Evolutionary conservation across 2,113 vertebrate species (phyloP), one percentile per base, ranked within the genome.

Genomic region (Redunca redunca): DNA sequence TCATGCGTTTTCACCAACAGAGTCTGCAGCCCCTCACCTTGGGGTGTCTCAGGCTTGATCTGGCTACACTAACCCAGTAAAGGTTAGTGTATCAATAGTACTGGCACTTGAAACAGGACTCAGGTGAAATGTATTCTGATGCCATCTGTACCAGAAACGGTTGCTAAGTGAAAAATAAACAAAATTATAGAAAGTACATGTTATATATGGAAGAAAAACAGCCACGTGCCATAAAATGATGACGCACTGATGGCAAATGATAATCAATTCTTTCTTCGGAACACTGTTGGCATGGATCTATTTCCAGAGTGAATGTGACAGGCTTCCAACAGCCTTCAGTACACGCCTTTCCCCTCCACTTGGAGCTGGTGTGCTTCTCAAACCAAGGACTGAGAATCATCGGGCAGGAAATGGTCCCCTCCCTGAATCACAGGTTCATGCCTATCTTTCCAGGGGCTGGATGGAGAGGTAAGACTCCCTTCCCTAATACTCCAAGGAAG

Each of bases 11-110:
- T 52, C 55, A 71, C 82, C 40, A 7, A 2, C 0, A 10, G 4
- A 58, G 15, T 25, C 26, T 80, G 43, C 15, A 5, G 9, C 0
- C 0, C 14, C 12, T 64, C 17, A 40, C 13, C 36, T 3, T 14
- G 19, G 50, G 26, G 21, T 19, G 21, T 64, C 74, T 62, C 80
- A 48, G 50, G 28, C 46, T 57, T 62, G 13, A 25, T n/a, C 84
- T 50, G 19, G 83, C 52, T 30, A 13, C 43, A 62, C 11, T 33
- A 19, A 62, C 4, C 23, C 3, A 11, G 52, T 14, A 13, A 15
- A 28, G 50, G 21, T 1, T 1, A 46, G 2, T 6, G 10, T 2
- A 1, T n/a, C 26, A 2, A 15, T 50, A 60, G 60, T 7, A 40
- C 8, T 53, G 36, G 26, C n/a, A 46, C 10, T 36, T 19, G 48